Base-by-base conservation (phyloP, 2,888 invertebrate genomes). In the Ophion ellenae region DNA sequence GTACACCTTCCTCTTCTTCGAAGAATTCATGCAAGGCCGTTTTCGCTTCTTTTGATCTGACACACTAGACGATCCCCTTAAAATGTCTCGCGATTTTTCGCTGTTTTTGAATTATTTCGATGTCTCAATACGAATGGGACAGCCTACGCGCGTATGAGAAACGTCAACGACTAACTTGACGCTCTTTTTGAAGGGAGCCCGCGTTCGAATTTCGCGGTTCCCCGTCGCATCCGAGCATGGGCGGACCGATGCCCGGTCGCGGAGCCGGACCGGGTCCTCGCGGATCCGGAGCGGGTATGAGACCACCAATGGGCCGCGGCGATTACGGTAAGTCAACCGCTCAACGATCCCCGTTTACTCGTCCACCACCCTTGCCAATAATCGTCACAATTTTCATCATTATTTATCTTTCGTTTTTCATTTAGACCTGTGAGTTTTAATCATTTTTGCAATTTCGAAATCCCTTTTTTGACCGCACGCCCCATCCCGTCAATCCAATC, bases 251-350 rank as follows among this genome's bases (percentile, higher is more conserved):
- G 95, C 96, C 96, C 92, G 95, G 96, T 92, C 95, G 96, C 88
- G 95, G 96, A 90, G 94, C 95, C 87, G 94, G 95, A 74, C 93
- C 93, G 87, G 94, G 94, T 90, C 94, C 94, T 84, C 93, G 95
- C 47, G 94, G 95, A 66, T 94, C 95, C 80, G 94, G 95, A 86
- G 95, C 94, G 88, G 95, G 95, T 90, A 95, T 96, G 94, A 94
- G 97, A 94, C 95, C 96, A 93, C 96, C 96, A 87, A 96, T 97
- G 96, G 97, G 97, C 89, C 96, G 97, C 92, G 97, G 97, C 90
- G 98, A 98, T 94, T 98, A 98, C 95, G 98, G 98, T 98, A 96
- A 97, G 98, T 97, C 88, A 45, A 76, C 80, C 66, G 11, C 7
- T 66, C 45, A 75, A 47, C 47, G 47, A 47, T 47, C 47, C 47